Evolutionary conservation across 2,888 invertebrate species (phyloP).

Genomic region (Zaprionus obscuricornis): DNA sequence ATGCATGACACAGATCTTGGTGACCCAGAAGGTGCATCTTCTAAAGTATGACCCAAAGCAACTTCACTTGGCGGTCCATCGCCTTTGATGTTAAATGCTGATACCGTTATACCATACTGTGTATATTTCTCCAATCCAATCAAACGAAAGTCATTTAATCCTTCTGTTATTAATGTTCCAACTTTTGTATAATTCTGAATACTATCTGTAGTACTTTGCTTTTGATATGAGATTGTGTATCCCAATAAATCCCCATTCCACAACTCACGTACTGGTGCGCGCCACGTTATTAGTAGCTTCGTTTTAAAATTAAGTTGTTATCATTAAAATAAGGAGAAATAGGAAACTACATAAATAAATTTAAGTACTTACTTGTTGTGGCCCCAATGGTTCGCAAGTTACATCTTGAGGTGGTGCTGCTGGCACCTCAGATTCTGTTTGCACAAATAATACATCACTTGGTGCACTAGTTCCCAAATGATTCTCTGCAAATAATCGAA

Average conservation of each 20-base stretch:
- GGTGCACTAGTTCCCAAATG: slow-evolving; percentile 86
- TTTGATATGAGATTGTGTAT: slow-evolving; percentile 86
- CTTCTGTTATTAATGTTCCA: slow-evolving; percentile 84
- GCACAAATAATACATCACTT: slow-evolving; percentile 85
- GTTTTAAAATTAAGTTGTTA: background rate
- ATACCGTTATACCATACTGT: slow-evolving; percentile 90
- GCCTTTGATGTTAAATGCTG: slow-evolving; percentile 92
- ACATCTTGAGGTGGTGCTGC: slow-evolving; percentile 89
- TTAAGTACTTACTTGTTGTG: slow-evolving; percentile 84
- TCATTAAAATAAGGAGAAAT: background rate
- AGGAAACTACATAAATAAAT: background rate
- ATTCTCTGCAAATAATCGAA: slow-evolving; percentile 86
- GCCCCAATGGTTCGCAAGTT: slow-evolving; percentile 87
- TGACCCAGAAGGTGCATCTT: slow-evolving; percentile 87
- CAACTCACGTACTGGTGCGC: slow-evolving; percentile 88
- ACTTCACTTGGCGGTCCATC: slow-evolving; percentile 90
- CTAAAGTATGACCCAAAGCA: slow-evolving; percentile 83
- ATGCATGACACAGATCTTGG: slow-evolving; percentile 88
- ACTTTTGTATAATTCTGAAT: slow-evolving; percentile 81
- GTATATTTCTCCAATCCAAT: slow-evolving; percentile 90
- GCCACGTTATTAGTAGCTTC: slow-evolving; percentile 89
- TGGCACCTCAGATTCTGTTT: slow-evolving; percentile 87
- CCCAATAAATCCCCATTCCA: slow-evolving; percentile 91
- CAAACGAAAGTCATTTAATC: slow-evolving; percentile 86
- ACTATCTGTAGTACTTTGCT: slow-evolving; percentile 83